A percentile compares a stretch with the other conserved stretches of the same genome.
Conservation (phyloP, 2,888 invertebrate genomes). For the Mimachlamys varia region DNA sequence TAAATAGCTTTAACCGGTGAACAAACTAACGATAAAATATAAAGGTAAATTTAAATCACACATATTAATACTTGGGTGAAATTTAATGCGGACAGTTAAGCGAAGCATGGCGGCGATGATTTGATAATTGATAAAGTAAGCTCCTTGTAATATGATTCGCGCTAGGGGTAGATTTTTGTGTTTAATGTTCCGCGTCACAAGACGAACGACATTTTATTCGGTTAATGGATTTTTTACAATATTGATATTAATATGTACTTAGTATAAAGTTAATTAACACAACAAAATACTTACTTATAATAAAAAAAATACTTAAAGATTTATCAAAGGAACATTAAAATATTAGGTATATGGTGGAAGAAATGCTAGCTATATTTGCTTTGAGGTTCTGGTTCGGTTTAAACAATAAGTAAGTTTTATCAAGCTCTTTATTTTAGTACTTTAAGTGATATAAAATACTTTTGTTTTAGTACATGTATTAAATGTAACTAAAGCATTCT, state of each 20-base stretch:
- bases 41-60: background rate
- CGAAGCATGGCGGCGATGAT: background rate
- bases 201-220: background rate
- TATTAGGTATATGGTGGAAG: no score
- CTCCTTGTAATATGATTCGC: background rate
- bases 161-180: background rate
- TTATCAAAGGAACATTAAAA: background rate
- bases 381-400: no score
- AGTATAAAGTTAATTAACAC: background rate
- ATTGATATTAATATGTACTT: background rate
- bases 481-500: no score
- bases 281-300: background rate
- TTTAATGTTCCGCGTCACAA: conserved; percentile 7
- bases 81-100: conserved; percentile 11
- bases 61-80: background rate
- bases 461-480: no score
- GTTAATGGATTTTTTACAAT: background rate
- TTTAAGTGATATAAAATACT: no score
- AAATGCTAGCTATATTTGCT: no score
- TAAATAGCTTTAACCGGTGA: background rate
- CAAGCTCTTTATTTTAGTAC: no score
- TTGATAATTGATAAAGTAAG: background rate
- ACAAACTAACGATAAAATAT: background rate
- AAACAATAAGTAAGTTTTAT: no score
- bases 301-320: background rate